These are phyloP conservation scores for Polylopha cassiicola DNA, from an alignment of 2,888 invertebrate species.

Conservation along the genomic window DNA sequence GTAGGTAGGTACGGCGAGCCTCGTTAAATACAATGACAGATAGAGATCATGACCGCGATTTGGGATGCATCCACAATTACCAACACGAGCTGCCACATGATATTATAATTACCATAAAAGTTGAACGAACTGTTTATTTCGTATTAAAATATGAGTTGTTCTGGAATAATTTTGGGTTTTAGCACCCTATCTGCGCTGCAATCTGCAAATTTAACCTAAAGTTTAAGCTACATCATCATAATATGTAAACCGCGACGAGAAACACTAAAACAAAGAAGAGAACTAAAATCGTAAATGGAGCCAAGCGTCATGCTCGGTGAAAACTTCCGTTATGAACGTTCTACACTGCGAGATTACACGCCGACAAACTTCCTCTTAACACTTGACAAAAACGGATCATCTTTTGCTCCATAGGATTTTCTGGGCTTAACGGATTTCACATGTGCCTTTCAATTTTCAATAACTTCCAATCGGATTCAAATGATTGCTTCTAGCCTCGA, in stretches of 20 bases:
- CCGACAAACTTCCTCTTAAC: conserved; percentile 41
- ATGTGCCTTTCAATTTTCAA: conserved; percentile 39
- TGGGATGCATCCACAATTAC: conserved; percentile 62
- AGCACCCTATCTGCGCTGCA: conserved; percentile 28
- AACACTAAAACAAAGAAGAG: conserved; percentile 33
- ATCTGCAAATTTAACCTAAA: conserved; percentile 33
- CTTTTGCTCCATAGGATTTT: conserved; percentile 52
- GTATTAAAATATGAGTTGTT: conserved; percentile 29
- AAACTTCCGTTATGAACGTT: conserved; percentile 42
- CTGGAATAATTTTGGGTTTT: conserved; percentile 32
- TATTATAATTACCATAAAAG: conserved; percentile 46
- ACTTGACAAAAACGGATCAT: conserved; percentile 49
- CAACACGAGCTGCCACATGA: conserved; percentile 44
- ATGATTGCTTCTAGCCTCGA: conserved; percentile 21
- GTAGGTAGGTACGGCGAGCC: conserved; percentile 51
- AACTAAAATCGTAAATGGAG: conserved; percentile 36
- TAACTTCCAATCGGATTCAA: conserved; percentile 33
- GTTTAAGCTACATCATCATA: conserved; percentile 28
- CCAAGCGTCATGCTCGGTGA: conserved; percentile 33
- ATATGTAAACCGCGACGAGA: conserved; percentile 34
- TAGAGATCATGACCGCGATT: conserved; percentile 62
- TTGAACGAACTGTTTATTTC: conserved; percentile 45
- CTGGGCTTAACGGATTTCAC: conserved; percentile 60
- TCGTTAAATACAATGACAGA: conserved; percentile 71
- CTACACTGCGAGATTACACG: conserved; percentile 42